Evolutionary conservation across 2,888 invertebrate genomes (phyloP).

Genomic region (Encarsia formosa): DNA sequence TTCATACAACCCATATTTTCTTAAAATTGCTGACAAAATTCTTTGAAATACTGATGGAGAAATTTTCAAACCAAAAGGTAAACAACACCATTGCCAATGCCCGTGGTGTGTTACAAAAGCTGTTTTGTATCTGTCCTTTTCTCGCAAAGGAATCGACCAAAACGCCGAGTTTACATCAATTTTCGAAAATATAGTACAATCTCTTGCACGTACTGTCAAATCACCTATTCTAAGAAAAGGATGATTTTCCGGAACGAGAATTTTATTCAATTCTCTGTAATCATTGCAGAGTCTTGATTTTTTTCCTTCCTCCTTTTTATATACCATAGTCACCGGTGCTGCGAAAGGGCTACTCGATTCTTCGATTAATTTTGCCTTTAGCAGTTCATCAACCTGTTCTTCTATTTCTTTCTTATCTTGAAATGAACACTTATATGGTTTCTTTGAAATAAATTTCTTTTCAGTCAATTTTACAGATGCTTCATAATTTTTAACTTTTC

Average conservation of each 20-base stretch:
- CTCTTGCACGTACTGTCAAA: constrained; percentile 20
- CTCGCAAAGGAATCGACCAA: too few species aligned
- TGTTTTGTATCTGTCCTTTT: too few species aligned
- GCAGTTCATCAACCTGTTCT: constrained; percentile 29
- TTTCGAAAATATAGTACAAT: constrained; percentile 24
- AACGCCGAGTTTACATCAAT: constrained; percentile 8
- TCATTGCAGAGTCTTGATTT: constrained; percentile 37
- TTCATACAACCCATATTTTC: constrained; percentile 22
- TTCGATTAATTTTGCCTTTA: constrained; percentile 31
- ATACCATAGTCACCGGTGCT: constrained; percentile 32
- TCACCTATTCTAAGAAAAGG: constrained; percentile 27
- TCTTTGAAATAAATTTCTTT: constrained; percentile 24
- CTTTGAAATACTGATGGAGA: constrained; percentile 28
- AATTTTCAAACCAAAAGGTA: constrained; percentile 27
- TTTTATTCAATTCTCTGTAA: constrained; percentile 33
- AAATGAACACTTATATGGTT: constrained; percentile 23
- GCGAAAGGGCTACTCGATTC: constrained; percentile 31
- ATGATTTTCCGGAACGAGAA: constrained; percentile 22
- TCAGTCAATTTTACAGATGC: constrained; percentile 23
- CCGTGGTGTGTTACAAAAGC: too few species aligned
- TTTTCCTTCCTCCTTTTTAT: constrained; percentile 35
- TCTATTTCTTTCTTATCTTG: constrained; percentile 33
- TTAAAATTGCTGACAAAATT: too few species aligned
- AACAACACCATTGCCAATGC: too few species aligned
- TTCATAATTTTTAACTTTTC: constrained; percentile 18